These are phyloP conservation scores for Cyclura pinguis DNA, from an alignment of 2,797 vertebrate genomes.

Conservation along the genomic window DNA sequence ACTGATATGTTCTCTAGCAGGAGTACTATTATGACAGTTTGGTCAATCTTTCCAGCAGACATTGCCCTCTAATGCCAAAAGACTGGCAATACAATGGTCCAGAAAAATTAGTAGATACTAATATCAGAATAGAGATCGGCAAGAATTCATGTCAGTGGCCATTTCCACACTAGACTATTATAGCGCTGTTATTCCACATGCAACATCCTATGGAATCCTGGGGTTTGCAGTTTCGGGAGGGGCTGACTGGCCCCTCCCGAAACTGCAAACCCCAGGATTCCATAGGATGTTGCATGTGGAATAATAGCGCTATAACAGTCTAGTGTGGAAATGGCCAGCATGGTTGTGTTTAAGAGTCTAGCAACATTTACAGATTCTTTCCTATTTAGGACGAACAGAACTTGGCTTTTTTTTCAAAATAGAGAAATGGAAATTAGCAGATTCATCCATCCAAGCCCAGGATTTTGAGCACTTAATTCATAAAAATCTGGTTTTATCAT, in stretches of 20 bases:
- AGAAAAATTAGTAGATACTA: conserved; percentile 14
- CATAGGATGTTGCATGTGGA: too few species aligned
- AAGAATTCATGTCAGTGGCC: not conserved
- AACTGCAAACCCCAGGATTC: too few species aligned
- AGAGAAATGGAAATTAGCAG: not conserved
- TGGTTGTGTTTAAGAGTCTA: not conserved
- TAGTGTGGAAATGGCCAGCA: too few species aligned
- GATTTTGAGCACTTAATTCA: not conserved
- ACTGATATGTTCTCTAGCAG: not conserved
- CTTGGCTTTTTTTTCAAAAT: not conserved
- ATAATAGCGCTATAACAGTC: too few species aligned
- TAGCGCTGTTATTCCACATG: too few species aligned
- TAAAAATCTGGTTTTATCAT: not conserved
- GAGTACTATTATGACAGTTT: conserved; percentile 10
- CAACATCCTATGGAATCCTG: too few species aligned
- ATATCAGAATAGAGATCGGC: not conserved
- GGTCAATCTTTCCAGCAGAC: conserved; percentile 1
- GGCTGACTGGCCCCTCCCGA: too few species aligned
- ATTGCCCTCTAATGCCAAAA: conserved; percentile 31
- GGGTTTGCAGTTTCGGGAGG: too few species aligned
- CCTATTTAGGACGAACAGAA: not conserved
- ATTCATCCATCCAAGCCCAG: not conserved
- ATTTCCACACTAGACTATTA: too few species aligned
- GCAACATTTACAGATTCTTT: not conserved
- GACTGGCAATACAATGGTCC: not conserved